Evolutionary conservation across 2,113 vertebrate species (phyloP), one percentile per base, ranked within the genome.

Genomic region (Uria aalge): DNA sequence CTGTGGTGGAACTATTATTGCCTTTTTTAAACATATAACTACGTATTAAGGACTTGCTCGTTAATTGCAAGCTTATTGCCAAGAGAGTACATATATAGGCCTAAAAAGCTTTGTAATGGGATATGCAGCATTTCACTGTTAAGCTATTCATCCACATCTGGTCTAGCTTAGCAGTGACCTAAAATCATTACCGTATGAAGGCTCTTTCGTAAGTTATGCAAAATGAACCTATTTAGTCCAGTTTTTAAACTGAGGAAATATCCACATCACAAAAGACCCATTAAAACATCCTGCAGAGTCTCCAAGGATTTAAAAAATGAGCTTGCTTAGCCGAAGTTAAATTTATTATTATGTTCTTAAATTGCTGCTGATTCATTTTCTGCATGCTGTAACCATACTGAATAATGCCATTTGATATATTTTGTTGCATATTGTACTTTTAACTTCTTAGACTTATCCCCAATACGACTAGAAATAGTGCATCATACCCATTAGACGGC

Each of bases 21-120:
- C 36, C 15, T 76, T 50, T 82, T 86, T 71, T 81, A 32, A 24
- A 92, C 48, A 22, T 60, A 43, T n/a, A 84, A 40, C 21, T 69
- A 15, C 26, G 9, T 75, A 69, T 78, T 90, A 88, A 66, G 56
- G 23, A 68, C 32, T 93, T 66, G 29, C 38, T 91, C 29, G 34
- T 88, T 96, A 95, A 85, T 79, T 73, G 53, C n/a, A 66, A 91
- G 48, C 34, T 92, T 81, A 86, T 79, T 86, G 56, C 60, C 72
- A 92, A 68, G 38, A 94, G 63, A 23, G 19, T 80, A 91, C 64
- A 22, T 52, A 73, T 79, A 47, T 3, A 84, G 68, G 47, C 48
- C 83, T 94, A 78, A 92, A 95, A 94, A 78, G 69, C 86, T 94
- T 92, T 94, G 86, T 96, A 97, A 97, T 79, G 22, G 52, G 85